phyloP scores from a whole-genome alignment of 2,113 vertebrate species.

The Empidonax alnorum region DNA sequence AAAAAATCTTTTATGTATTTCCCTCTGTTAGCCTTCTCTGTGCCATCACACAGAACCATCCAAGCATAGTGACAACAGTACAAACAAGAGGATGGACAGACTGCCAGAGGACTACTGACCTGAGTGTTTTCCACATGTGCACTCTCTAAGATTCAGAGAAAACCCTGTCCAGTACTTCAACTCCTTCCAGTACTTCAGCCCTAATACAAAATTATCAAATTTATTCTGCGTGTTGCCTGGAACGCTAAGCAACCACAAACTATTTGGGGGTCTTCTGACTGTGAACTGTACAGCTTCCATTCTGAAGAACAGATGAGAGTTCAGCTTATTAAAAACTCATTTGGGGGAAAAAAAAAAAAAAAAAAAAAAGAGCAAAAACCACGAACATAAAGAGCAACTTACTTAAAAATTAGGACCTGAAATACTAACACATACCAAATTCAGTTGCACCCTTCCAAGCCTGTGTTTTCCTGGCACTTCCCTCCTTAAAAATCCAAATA shows the following conservation, averaged over 20 bases:
- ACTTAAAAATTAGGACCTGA: not conserved
- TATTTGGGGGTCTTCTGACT: not conserved
- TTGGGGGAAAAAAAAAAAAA: not conserved
- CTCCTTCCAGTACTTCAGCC: not conserved
- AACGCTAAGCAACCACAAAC: not conserved
- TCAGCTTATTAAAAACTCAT: not conserved
- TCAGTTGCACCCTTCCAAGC: not conserved
- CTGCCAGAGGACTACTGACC: not conserved
- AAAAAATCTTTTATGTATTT: not conserved
- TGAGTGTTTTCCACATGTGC: not conserved
- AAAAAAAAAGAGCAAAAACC: too few species aligned
- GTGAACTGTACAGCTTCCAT: not conserved
- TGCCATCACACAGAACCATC: not conserved
- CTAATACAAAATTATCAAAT: not conserved
- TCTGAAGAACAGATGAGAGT: fast-evolving
- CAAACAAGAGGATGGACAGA: not conserved
- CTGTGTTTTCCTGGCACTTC: slow-evolving; percentile 50
- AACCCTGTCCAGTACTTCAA: not conserved
- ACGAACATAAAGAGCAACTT: not conserved
- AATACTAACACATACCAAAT: not conserved
- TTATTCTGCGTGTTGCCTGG: not conserved
- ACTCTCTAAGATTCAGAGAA: not conserved
- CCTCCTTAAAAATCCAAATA: slow-evolving; percentile 61
- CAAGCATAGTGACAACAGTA: not conserved
- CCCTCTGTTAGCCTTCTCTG: not conserved